Evolutionary conservation across 2,113 vertebrate species (phyloP), one percentile per base, ranked within the genome.

Genomic region (Gallinago media): DNA sequence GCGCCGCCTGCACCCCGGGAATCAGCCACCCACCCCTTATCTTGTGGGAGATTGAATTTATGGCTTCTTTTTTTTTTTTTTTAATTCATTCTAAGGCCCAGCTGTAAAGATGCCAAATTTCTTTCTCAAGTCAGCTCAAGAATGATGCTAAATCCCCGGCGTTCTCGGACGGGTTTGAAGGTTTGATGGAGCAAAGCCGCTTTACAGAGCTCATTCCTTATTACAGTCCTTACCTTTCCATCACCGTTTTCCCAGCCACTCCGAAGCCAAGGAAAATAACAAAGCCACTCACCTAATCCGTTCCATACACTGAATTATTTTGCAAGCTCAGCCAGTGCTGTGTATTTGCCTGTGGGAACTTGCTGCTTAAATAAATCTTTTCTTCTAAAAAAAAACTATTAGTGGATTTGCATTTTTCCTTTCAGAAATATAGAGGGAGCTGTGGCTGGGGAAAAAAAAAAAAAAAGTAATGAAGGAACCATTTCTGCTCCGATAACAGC

Each of bases 1-100:
- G 85, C 10, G 2, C 72, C 5, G 46, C 91, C 92, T 71, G 72
- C 15, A 16, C 71, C 71, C 78, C 86, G 91, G 75, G 40, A 88
- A 67, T 89, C 55, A 75, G 62, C 36, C 85, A 77, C 50, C 87
- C 59, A 38, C 62, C 72, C 83, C 54, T 93, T 93, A 95, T 83
- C 95, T 88, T 89, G 42, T 46, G 49, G 72, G 86, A 94, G 67
- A 96, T 78, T 86, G 81, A 85, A 92, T 97, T 97, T 94, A 76
- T 88, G 86, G 42, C 90, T 81, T 97, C 96, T 94, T 54, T 17
- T 79, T 96, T 97, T 94, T 88, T 91, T 93, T 77, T 96, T 97
- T 94, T 89, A 88, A 46, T 93, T 91, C 92, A 91, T 96, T 94
- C 91, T 49, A 95, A 96, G 89, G 81, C 89, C 77, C 76, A 85